phyloP scores from a whole-genome alignment of 1,140 invertebrate species.

The Meloidogyne exigua region DNA sequence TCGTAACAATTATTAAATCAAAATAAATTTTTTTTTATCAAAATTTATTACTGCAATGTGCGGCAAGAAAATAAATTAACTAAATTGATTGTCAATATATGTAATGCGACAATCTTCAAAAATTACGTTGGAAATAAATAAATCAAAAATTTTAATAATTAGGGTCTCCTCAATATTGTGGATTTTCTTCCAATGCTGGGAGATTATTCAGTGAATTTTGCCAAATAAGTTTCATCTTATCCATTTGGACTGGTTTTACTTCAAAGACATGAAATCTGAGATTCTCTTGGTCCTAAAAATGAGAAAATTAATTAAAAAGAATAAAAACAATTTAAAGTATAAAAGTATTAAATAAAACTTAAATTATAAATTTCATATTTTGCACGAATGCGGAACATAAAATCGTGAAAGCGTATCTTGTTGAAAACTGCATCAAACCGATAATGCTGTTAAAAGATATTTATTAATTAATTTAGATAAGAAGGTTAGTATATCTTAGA shows the following conservation, averaged over 20 bases:
- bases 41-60: neutral
- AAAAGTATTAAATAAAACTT: conserved; percentile 22
- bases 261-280: neutral
- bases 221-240: neutral
- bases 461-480: neutral
- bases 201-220: neutral
- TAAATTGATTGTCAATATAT: neutral
- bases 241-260: neutral
- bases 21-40: neutral
- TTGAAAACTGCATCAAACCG: conserved; percentile 24
- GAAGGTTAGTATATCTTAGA: too few relatives aligned
- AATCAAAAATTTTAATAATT: neutral
- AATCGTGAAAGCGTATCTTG: conserved; percentile 29
- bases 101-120: neutral
- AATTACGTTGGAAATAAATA: neutral
- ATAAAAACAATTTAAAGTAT: neutral
- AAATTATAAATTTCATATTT: conserved; percentile 41
- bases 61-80: neutral
- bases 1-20: neutral
- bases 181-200: neutral
- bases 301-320: conserved; percentile 2
- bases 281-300: conserved; percentile 1
- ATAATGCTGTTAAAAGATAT: neutral
- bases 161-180: neutral
- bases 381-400: conserved; percentile 30